Base-by-base conservation (phyloP, 2,888 invertebrate genomes). In the Clivina fossor region DNA sequence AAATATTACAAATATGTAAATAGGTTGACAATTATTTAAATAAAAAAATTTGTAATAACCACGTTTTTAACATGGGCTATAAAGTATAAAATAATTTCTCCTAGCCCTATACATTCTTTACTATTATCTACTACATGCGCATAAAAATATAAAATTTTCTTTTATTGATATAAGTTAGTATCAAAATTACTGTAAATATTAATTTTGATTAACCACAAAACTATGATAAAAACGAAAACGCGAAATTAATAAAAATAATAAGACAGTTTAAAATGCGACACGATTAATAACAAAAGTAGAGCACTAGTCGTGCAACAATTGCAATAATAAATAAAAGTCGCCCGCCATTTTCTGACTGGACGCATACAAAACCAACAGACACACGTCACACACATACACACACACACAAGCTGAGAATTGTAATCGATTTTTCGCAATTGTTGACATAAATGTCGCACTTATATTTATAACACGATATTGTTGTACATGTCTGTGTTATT, bases 361-460 rank as follows among this genome's bases (percentile, higher is more conserved):
- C 40, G n/a, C n/a, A 40, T 7, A 9, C 40, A 16, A 15, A n/a
- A n/a, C 40, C 22, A 40, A 13, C 40, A 26, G 38, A 9, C 7
- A 13, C 13, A 41, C 41, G 13, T 13, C 7, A 4, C 22, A 43
- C 43, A 2, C 11, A 2, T 32, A 32, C 32, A 11, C 11, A 32
- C 35, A 35, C n/a, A n/a, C n/a, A n/a, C n/a, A n/a, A n/a, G n/a
- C n/a, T n/a, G n/a, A 35, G 16, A 35, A 19, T 38, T 2, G 38
- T 38, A 32, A 30, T 44, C 44, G 44, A 44, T 44, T 44, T 30
- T 44, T 44, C 26, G 16, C 30, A 11, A 28, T n/a, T n/a, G n/a
- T n/a, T n/a, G 43, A 43, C 43, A 44, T 44, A 44, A 44, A 44
- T 44, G 44, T 44, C 44, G 3, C 30, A 24, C 28, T 18, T 32